Evolutionary conservation across 2,113 vertebrate species (phyloP).

Genomic region (Galbula dea): DNA sequence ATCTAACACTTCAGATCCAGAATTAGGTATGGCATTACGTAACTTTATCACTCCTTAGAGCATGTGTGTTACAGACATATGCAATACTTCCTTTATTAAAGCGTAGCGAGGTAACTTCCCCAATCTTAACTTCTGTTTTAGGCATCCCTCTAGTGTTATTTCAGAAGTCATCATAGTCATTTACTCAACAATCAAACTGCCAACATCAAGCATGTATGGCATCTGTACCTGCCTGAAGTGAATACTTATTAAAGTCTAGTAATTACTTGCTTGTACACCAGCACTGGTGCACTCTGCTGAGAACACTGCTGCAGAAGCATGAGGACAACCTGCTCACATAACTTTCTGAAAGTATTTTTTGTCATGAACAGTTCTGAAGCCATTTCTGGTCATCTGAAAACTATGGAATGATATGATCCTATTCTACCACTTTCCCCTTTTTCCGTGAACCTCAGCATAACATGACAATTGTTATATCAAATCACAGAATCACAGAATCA

Average conservation of each 20-base stretch:
- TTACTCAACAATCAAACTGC: neutral
- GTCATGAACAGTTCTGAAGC: neutral
- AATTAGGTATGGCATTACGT: neutral
- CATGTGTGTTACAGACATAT: accelerated
- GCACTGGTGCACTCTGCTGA: neutral
- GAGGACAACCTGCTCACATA: neutral
- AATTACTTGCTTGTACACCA: neutral
- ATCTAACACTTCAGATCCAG: neutral
- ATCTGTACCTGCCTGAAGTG: neutral
- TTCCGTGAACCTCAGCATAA: neutral
- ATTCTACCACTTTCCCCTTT: neutral
- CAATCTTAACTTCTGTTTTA: neutral
- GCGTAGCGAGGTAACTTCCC: neutral
- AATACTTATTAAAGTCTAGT: neutral
- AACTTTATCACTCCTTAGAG: neutral
- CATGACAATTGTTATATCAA: too few relatives aligned
- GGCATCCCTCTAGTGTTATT: neutral
- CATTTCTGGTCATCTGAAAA: neutral
- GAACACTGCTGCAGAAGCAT: accelerated
- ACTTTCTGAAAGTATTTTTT: neutral
- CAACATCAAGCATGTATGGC: neutral
- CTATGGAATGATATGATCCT: neutral
- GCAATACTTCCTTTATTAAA: neutral
- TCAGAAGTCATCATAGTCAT: neutral
- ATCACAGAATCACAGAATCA: too few relatives aligned